Conservation (phyloP, 2,797 vertebrate species). For the Bradypodion pumilum region DNA sequence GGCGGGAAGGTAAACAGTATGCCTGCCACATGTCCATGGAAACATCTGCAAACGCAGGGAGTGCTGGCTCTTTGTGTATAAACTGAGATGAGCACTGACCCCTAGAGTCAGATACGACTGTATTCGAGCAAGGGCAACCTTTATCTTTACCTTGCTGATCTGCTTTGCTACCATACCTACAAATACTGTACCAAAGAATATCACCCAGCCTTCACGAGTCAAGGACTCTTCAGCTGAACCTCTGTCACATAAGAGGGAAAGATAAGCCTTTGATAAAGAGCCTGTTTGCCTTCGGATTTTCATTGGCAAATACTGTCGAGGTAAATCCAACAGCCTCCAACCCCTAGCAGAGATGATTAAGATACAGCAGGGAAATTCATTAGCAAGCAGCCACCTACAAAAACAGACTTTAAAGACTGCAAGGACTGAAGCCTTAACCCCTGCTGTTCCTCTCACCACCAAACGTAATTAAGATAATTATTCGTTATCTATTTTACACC, state of each 20-base stretch:
- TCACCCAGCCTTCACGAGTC: background rate
- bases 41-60: too few relatives aligned
- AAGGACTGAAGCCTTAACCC: background rate
- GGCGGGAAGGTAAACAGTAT: too few relatives aligned
- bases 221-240: background rate
- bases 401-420: slow-evolving; percentile 17
- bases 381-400: slow-evolving; percentile 11
- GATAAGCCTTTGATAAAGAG: background rate
- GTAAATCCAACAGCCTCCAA: background rate
- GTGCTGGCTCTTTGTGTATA: too few relatives aligned
- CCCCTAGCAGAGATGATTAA: background rate
- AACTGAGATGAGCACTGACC: too few relatives aligned
- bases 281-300: slow-evolving; percentile 22
- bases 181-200: background rate
- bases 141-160: background rate
- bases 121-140: too few relatives aligned
- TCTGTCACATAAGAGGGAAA: background rate
- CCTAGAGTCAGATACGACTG: too few relatives aligned
- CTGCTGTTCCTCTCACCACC: background rate
- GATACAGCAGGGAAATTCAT: background rate
- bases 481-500: slow-evolving; percentile 10
- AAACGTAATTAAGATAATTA: background rate
- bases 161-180: background rate
- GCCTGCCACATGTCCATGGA: too few relatives aligned
- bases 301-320: background rate